phyloP scores from a whole-genome alignment of 2,888 invertebrate species.

The Bembecia ichneumoniformis region DNA sequence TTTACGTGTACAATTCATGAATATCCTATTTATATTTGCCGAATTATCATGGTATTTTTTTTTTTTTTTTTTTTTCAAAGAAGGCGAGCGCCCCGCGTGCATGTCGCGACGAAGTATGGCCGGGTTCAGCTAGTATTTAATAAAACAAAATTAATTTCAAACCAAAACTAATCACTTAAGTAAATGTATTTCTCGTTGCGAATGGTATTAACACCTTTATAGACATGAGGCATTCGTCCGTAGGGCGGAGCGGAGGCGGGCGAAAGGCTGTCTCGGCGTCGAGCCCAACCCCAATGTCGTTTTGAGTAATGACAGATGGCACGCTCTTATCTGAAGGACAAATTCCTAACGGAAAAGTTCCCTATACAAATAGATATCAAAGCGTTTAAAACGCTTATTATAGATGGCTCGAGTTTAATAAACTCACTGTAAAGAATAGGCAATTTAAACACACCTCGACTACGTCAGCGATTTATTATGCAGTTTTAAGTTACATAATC shows the following conservation, averaged over 20 bases:
- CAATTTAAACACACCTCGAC: too few species aligned
- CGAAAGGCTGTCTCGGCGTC: conserved; percentile 32
- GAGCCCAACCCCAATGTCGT: conserved; percentile 27
- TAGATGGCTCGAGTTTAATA: too few species aligned
- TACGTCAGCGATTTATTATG: too few species aligned
- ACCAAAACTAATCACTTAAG: too few species aligned
- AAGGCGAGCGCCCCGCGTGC: too few species aligned
- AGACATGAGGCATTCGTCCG: conserved; percentile 22
- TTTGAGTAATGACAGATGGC: conserved; percentile 26
- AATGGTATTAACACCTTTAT: conserved; percentile 26
- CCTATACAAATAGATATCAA: neutral
- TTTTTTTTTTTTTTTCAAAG: neutral
- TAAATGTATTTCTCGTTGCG: conserved; percentile 10
- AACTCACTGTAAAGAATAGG: too few species aligned
- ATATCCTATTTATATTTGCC: too few species aligned
- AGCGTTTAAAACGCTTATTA: too few species aligned
- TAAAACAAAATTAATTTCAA: too few species aligned
- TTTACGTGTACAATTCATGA: too few species aligned
- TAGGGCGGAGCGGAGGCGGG: conserved; percentile 26
- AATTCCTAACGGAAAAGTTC: conserved; percentile 15
- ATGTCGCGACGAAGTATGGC: too few species aligned
- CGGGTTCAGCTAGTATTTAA: too few species aligned
- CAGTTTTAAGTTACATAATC: neutral
- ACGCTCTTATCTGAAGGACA: conserved; percentile 21
- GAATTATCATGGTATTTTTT: neutral